Evolutionary conservation across 2,113 vertebrate genomes (phyloP), one percentile per base, ranked within the genome.

Genomic region (Ailuropoda melanoleuca): DNA sequence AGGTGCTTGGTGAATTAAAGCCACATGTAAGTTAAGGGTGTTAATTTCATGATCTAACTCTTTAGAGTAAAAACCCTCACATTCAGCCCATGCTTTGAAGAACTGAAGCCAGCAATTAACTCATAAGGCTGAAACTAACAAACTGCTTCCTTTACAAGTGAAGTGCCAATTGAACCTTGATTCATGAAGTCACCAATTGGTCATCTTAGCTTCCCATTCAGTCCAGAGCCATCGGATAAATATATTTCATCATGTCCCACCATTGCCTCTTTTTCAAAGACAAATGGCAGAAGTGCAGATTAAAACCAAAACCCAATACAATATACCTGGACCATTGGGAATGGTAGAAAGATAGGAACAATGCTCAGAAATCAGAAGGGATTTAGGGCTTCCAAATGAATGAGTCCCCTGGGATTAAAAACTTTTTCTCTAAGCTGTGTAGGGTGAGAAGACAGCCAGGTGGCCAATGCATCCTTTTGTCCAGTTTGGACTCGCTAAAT

Each of bases 31-130:
- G 84, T 88, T 87, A 62, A 78, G n/a, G 60, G 37, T 88, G 94
- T 87, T 75, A 88, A 97, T 97, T 96, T 97, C 93, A 97, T 90
- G 85, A 93, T 93, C 84, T 80, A 75, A 93, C 68, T 95, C 93
- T 88, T 90, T 18, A 68, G 70, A 93, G 39, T 75, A 74, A 89
- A 96, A 96, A 90, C 94, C 96, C n/a, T 75, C 88, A 77, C 87
- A 29, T 46, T 89, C 53, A 60, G 90, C 70, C 93, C 58, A 60
- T 68, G 88, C 81, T 97, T 92, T 72, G 80, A 90, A 90, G 94
- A 95, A 84, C 58, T n/a, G 34, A 94, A 95, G 81, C 64, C 94
- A 94, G 90, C 93, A 96, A 97, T 97, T 96, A 98, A 96, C 80
- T 97, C 84, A 92, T 96, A 96, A 97, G 86, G 85, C 88, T 97